Base-by-base conservation (phyloP, 2,797 vertebrate species). In the Sarcophilus harrisii region DNA sequence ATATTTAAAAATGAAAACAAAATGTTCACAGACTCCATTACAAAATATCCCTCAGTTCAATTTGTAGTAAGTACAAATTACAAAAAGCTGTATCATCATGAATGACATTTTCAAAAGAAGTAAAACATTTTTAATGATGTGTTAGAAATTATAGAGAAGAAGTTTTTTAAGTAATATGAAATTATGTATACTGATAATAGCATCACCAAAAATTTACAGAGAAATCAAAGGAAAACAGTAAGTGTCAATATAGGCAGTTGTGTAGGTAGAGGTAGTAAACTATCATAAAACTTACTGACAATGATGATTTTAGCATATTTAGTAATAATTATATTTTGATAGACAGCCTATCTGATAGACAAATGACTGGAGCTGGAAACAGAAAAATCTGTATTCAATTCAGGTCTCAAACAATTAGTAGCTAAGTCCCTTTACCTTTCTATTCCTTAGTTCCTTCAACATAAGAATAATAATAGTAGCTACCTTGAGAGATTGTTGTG, bases 121-220 rank as follows among this genome's bases (percentile, higher is more conserved):
- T 90, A 95, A 92, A 58, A 91, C 92, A 49, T 38, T 55, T 90
- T 13, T 92, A 27, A 59, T 92, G 0, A 38, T 52, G 92, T 93
- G n/a, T 73, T 94, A 66, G 12, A 96, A 96, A 94, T 38, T 52
- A 90, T 90, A 60, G 54, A 90, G 24, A 90, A 73, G 0, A 91
- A 91, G 90, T 52, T 54, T 54, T 95, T 95, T 55, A 81, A 90
- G 49, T 12, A 59, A 27, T n/a, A 24, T 92, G 30, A 95, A 93
- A 81, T 62, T 13, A 94, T 2, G 87, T 11, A 87, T 73, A 90
- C 28, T 60, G 57, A 58, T 57, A 91, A 58, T 73, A 5, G 10
- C 90, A 0, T 89, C 3, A 90, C n/a, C 6, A 14, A 91, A 94
- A 89, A 92, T 45, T 90, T 18, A 90, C 12, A 93, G 28, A 32